Base-by-base conservation (phyloP, 1,140 invertebrate genomes). In the Zaprionus ghesquierei region DNA sequence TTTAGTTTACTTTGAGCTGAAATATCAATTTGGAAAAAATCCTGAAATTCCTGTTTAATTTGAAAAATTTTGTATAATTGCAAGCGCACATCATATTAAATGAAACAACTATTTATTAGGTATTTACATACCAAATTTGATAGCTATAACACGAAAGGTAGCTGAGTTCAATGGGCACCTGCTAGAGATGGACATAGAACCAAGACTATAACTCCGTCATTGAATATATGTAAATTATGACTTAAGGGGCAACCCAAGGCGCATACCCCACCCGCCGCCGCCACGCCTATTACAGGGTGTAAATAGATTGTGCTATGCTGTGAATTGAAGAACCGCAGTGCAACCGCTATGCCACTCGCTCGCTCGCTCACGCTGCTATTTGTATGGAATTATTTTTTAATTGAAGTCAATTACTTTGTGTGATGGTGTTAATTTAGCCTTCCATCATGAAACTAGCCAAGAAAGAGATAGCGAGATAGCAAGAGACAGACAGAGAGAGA, bases 321-420 rank as follows among this genome's bases (percentile, higher is more conserved):
- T 35, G 62, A 62, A 72, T 58, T 64, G 61, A 76, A 79, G 62
- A 81, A 64, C 63, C 72, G 33, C 60, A 55, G n/a, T 59, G 27
- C 33, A 60, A 60, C 27, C 55, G 18, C 12, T 15, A 27, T 18
- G 54, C 50, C 70, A 35, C 49, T 63, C 70, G 68, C 13, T 35
- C 13, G 5, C 13, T 20, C 70, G 68, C 13, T 35, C 13, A 3
- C 13, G n/a, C 13, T 27, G 49, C 58, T 71, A 55, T 63, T 64
- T 75, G 69, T 60, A 56, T 62, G 66, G 65, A 81, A 87, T 87
- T 82, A 82, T 79, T 74, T 82, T 89, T 89, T 89, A 89, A 89
- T 89, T 89, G 86, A 89, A 89, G 85, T 89, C 86, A 89, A 89
- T 89, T 89, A 89, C 60, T 89, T 89, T 89, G 84, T 90, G 74